These are phyloP conservation scores for Microctonus aethiopoides DNA, from an alignment of 2,888 invertebrate species.

Conservation along the genomic window DNA sequence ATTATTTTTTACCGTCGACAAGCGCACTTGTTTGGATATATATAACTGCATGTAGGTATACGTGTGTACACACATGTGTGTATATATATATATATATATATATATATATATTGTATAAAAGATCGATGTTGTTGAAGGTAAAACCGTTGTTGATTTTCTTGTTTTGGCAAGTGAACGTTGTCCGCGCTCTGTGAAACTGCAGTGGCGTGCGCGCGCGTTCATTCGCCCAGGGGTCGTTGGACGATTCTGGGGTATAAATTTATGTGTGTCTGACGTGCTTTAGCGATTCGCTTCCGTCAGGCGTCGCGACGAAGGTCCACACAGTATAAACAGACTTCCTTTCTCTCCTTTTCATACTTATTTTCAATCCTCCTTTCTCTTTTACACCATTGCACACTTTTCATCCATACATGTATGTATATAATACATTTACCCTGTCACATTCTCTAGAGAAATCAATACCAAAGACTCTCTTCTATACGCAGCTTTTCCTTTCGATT, in stretches of 20 bases:
- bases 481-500: conserved; percentile 5
- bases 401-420: too few species aligned
- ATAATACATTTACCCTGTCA: neutral
- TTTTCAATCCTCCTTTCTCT: neutral
- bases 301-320: conserved; percentile 23
- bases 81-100: neutral
- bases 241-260: conserved; percentile 48
- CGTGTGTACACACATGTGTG: neutral
- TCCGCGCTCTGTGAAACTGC: conserved; percentile 2
- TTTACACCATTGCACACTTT: conserved; percentile 1
- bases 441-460: conserved; percentile 38
- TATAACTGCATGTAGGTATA: too few species aligned
- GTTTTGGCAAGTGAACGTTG: conserved; percentile 29
- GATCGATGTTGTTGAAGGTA: conserved; percentile 10
- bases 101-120: neutral
- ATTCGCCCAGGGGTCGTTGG: conserved; percentile 41
- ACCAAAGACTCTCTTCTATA: conserved; percentile 33
- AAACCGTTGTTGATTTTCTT: conserved; percentile 28
- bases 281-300: conserved; percentile 18
- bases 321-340: conserved; percentile 14
- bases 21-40: too few species aligned
- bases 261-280: conserved; percentile 41
- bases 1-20: neutral
- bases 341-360: neutral
- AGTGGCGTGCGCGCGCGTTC: conserved; percentile 9